Conservation (phyloP, 2,113 vertebrate genomes). For the Egretta garzetta region DNA sequence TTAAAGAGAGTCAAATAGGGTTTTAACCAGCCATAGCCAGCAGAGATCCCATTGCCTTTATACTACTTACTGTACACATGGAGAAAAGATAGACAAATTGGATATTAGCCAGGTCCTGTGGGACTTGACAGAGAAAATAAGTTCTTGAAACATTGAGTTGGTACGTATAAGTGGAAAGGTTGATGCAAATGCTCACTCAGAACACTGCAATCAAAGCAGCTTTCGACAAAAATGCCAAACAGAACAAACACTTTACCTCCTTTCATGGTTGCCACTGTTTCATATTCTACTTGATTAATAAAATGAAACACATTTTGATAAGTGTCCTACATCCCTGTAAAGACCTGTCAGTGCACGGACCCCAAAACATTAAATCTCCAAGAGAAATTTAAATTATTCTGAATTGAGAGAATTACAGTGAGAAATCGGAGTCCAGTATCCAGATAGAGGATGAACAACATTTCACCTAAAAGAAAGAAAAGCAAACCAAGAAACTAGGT, state of each 20-base stretch:
- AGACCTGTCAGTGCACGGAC: not conserved
- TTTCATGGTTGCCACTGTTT: not conserved
- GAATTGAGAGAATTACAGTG: not conserved
- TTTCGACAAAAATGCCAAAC: not conserved
- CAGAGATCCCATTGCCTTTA: not conserved
- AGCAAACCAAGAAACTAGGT: not conserved
- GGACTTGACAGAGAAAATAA: not conserved
- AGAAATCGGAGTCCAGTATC: not conserved
- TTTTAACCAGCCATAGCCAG: not conserved
- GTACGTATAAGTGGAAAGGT: rapidly evolving
- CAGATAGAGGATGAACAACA: not conserved
- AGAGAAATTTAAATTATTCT: not conserved
- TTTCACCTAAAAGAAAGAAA: not conserved
- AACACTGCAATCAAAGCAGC: not conserved
- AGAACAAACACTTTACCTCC: not conserved
- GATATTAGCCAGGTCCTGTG: not conserved
- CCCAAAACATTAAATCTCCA: not conserved
- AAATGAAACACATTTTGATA: not conserved
- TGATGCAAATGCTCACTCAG: not conserved
- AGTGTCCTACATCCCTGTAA: not conserved
- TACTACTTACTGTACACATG: not conserved
- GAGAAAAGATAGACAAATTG: not conserved
- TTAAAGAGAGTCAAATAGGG: not conserved
- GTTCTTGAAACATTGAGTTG: not conserved
- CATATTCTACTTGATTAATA: not conserved